Percentiles rank a stretch among this genome's conserved stretches.
These are phyloP conservation scores for Pagetopsis macropterus DNA, from an alignment of 2,797 vertebrate species.

Conservation along the genomic window DNA sequence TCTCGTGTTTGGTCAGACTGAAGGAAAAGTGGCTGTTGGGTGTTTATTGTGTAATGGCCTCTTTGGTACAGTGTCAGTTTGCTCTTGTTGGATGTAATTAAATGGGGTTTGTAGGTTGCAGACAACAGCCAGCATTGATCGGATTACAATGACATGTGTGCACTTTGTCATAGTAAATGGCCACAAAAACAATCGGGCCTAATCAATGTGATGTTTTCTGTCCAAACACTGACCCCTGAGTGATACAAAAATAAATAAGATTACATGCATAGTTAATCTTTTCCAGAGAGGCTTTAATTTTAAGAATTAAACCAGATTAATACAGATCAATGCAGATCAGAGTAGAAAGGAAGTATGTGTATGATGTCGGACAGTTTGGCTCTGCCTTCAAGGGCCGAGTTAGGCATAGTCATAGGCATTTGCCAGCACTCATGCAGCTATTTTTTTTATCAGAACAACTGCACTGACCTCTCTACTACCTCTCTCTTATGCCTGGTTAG, in stretches of 20 bases:
- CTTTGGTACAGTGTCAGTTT: slow-evolving; percentile 32
- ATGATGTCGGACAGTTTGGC: neutral
- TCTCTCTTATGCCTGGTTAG: slow-evolving; percentile 28
- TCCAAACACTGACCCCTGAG: slow-evolving; percentile 11
- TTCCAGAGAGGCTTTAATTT: neutral
- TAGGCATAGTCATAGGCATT: slow-evolving; percentile 17
- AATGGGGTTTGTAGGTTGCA: slow-evolving; percentile 72
- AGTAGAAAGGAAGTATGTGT: neutral
- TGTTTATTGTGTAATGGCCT: neutral
- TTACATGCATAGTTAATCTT: neutral
- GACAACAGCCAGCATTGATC: slow-evolving; percentile 62
- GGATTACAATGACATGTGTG: slow-evolving; percentile 48
- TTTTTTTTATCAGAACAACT: slow-evolving; percentile 15
- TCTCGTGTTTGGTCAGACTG: neutral
- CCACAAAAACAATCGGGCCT: slow-evolving; percentile 15
- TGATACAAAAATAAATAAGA: neutral
- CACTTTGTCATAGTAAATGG: slow-evolving; percentile 31
- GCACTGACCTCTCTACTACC: neutral
- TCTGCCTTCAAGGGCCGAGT: slow-evolving; percentile 23
- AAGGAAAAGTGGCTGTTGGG: neutral
- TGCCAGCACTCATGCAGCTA: slow-evolving; percentile 14
- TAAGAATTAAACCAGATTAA: slow-evolving; percentile 9
- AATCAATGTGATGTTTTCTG: slow-evolving; percentile 35
- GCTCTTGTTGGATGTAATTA: slow-evolving; percentile 40
- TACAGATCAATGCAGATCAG: slow-evolving; percentile 6